Percentiles rank a stretch among this genome's conserved stretches.
phyloP scores from a whole-genome alignment of 2,888 invertebrate species.

The Lycaena phlaeas region DNA sequence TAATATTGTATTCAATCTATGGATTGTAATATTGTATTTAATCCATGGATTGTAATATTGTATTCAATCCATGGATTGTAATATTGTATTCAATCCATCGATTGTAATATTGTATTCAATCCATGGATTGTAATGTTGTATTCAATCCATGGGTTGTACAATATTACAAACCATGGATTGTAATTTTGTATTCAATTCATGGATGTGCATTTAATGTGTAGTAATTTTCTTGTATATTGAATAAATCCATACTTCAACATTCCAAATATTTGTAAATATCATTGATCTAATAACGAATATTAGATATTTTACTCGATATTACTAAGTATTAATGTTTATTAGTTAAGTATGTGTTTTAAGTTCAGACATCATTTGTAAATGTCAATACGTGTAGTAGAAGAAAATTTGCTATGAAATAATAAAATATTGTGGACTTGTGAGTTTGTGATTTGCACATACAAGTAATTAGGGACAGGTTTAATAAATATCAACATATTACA shows the following conservation, averaged over 20 bases:
- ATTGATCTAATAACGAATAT: constrained; percentile 31
- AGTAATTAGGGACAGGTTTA: background rate
- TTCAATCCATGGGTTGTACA: no score
- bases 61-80: no score
- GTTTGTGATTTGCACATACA: constrained; percentile 3
- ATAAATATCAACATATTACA: no score
- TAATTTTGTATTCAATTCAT: no score
- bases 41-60: no score
- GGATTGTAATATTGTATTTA: no score
- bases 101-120: no score
- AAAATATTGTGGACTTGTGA: background rate
- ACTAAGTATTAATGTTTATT: constrained; percentile 17
- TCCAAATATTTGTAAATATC: constrained; percentile 45
- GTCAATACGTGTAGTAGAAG: constrained; percentile 27
- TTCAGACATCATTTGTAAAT: constrained; percentile 26
- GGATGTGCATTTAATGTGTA: constrained; percentile 14
- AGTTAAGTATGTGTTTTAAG: constrained; percentile 15
- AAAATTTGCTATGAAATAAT: constrained; percentile 13
- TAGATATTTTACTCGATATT: constrained; percentile 24
- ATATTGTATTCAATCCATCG: no score
- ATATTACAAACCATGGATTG: no score
- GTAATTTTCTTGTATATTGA: constrained; percentile 15
- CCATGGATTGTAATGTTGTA: no score
- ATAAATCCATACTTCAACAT: constrained; percentile 49
- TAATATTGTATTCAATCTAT: no score